phyloP scores from a whole-genome alignment of 2,888 invertebrate species.

The Drosophila aldrichi region DNA sequence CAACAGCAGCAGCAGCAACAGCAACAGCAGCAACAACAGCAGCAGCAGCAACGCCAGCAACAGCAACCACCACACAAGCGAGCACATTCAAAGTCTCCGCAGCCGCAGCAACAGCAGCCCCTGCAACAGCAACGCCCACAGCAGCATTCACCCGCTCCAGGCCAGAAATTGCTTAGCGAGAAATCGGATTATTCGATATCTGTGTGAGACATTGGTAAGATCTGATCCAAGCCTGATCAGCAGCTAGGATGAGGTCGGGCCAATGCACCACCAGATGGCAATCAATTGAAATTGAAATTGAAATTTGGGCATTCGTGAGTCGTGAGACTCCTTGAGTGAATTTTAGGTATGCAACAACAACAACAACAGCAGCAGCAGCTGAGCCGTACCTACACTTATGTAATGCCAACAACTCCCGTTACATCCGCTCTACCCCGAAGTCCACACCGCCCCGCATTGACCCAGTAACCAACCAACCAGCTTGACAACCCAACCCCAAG shows the following conservation, averaged over 20 bases:
- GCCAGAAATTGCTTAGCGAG: slow-evolving; percentile 87
- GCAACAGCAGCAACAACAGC: slow-evolving; percentile 86
- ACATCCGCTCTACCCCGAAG: slow-evolving; percentile 24
- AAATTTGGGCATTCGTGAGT: slow-evolving; percentile 29
- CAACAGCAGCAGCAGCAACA: slow-evolving; percentile 71
- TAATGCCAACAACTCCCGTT: slow-evolving; percentile 58
- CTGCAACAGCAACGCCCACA: slow-evolving; percentile 77
- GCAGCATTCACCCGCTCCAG: slow-evolving; percentile 84
- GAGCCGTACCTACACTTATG: slow-evolving; percentile 68
- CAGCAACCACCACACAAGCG: slow-evolving; percentile 68
- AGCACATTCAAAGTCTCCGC: slow-evolving; percentile 73
- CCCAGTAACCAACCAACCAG: slow-evolving; percentile 39
- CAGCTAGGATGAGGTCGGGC: slow-evolving; percentile 60
- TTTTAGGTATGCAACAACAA: slow-evolving; percentile 7
- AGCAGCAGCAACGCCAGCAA: slow-evolving; percentile 86
- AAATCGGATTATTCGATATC: slow-evolving; percentile 91
- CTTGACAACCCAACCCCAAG: slow-evolving; percentile 42
- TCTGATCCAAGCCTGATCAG: slow-evolving; percentile 69
- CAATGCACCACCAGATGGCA: slow-evolving; percentile 14
- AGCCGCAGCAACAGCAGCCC: slow-evolving; percentile 79
- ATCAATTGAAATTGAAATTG: slow-evolving; percentile 6
- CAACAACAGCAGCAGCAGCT: slow-evolving; percentile 52
- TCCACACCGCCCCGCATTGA: slow-evolving; percentile 39
- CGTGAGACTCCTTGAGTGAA: slow-evolving; percentile 7
- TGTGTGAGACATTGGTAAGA: slow-evolving; percentile 86